Evolutionary conservation across 2,113 vertebrate genomes (phyloP), one percentile per base, ranked within the genome.

Genomic region (Lamprologus lemairii): DNA sequence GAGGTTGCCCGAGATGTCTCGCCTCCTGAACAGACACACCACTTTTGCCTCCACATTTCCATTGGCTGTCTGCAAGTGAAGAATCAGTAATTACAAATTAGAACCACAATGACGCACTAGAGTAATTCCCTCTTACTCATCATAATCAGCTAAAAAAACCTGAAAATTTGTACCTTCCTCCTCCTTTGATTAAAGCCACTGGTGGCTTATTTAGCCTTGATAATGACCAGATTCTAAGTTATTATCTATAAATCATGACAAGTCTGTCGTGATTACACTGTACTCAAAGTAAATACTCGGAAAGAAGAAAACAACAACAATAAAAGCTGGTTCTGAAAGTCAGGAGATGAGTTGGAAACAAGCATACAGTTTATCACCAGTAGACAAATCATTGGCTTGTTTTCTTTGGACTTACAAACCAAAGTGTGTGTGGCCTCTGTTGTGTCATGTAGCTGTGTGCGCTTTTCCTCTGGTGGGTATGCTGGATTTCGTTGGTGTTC

Each of bases 1-100:
- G 90, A 98, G 97, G 94, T 97, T 98, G 88, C 98, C 97, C 51
- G 98, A 98, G 92, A 98, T 98, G 91, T 98, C 98, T 91, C 98
- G 95, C 88, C 98, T 96, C 87, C 98, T 96, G 94, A 98, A 98
- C 54, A 98, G 97, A 89, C 98, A 98, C 82, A 98, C 98, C 65
- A 98, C 98, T 88, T 98, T 98, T 26, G 98, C 98, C 91, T 98
- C 98, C 93, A 98, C 98, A 1, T 98, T 98, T 14, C 98, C 98
- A 91, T 98, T 98, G 92, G 98, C 98, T 8, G 98, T 98, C 98
- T 98, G 91, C 4, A 87, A 85, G 80, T 5, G 23, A 45, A 87
- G 12, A 86, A 35, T 16, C 11, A 54, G 26, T 4, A 16, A 58
- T 71, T 73, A 87, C 26, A 42, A 47, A n/a, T 83, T 8, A 49